Base-by-base conservation (phyloP, 2,888 invertebrate species). In the Cybosia mesomella region DNA sequence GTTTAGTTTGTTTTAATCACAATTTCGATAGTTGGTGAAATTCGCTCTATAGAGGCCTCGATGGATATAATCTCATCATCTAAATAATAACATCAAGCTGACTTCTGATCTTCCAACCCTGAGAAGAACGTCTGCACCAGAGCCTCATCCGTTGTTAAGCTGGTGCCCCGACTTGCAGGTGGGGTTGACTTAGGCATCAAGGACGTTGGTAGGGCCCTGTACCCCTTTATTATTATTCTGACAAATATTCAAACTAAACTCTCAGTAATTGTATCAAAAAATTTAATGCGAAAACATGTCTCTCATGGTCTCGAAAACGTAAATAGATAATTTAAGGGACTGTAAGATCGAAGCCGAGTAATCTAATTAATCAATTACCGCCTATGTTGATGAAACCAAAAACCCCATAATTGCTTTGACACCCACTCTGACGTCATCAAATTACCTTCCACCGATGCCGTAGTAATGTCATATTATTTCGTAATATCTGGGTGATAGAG, bases 351-450 rank as follows among this genome's bases (percentile, higher is more conserved):
- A 49, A 49, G 49, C 9, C n/a, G n/a, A n/a, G n/a, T n/a, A 49
- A 49, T 49, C 49, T n/a, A 49, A 49, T 49, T 49, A 49, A 49
- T 18, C 43, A 18, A 7, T 43, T 43, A 43, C 49, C n/a, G 49
- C 49, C 49, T 28, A n/a, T 49, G n/a, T 49, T n/a, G 49, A 49
- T 49, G 49, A 49, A 49, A 49, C 49, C n/a, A n/a, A 49, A 49
- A 49, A 49, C n/a, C n/a, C 49, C n/a, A n/a, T 49, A 49, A 49
- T 49, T 49, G 49, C 49, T n/a, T 49, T 49, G 58, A 21, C 11
- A 58, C 21, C 34, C 34, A 21, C 32, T 58, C 34, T 21, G 21
- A 21, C 55, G 55, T 24, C 15, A 24, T 22, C 11, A 55, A 55
- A 24, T 55, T 55, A 55, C 4, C 55, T 55, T 28, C 22, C 24